These are phyloP conservation scores for Mohoua ochrocephala DNA, from an alignment of 2,113 vertebrate species.

Conservation along the genomic window DNA sequence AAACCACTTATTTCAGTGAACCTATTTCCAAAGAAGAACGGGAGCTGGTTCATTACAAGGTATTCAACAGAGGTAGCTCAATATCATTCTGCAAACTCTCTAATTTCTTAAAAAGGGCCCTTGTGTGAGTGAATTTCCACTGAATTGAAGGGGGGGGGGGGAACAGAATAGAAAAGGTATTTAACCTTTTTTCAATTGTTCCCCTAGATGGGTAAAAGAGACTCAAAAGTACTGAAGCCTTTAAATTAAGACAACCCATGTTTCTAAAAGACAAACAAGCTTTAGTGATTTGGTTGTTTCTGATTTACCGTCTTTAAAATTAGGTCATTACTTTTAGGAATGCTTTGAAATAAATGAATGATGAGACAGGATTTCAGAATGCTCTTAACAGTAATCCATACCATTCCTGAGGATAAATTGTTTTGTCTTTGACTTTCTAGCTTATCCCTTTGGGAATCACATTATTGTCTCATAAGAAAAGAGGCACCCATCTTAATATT, in stretches of 20 bases:
- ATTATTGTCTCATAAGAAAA: neutral
- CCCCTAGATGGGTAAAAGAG: neutral
- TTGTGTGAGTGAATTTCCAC: neutral
- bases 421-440: neutral
- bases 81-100: neutral
- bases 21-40: neutral
- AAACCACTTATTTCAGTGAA: neutral
- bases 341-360: neutral
- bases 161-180: neutral
- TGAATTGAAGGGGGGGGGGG: neutral
- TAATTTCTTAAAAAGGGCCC: neutral
- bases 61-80: neutral
- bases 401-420: neutral
- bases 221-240: neutral
- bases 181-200: neutral
- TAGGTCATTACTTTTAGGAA: neutral
- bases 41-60: neutral
- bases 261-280: neutral
- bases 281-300: neutral
- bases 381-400: neutral
- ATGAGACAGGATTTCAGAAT: neutral
- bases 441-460: neutral
- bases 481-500: constrained; percentile 4
- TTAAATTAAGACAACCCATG: neutral
- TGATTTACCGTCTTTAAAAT: neutral